Evolutionary conservation across 1,140 invertebrate genomes (phyloP), one percentile per base, ranked within the genome.

Genomic region (Oppia nitens): DNA sequence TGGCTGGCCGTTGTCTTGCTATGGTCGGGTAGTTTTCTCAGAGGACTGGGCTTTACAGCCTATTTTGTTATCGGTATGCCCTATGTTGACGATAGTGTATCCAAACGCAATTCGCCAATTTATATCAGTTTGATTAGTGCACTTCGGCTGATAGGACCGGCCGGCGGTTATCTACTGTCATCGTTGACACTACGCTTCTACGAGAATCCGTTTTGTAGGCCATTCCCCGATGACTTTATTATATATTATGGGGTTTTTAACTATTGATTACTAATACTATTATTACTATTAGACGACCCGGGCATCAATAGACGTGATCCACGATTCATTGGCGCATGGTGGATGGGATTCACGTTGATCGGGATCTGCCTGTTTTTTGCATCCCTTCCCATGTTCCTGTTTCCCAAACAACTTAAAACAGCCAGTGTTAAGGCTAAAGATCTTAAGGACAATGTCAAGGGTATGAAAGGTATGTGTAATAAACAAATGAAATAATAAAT

Each of bases 321-420:
- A 0, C 63, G 70, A 17, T 75, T 69, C 69, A 68, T 73, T 6
- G 72, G 73, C 51, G 72, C 70, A 0, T 74, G 71, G 71, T 74
- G 85, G 86, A 23, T 86, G 23, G 64, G 65, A 25, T 66, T 66
- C 51, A 50, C 66, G 12, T 57, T 66, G 3, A 27, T 66, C 9
- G 65, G 65, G 14, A 21, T 63, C 2, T 27, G 47, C 12, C 48
- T 66, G 21, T 57, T 61, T 4, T 47, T 66, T 12, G 57, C 61
- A 12, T 51, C 65, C 0, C 21, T 66, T 2, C 65, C 65, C 4
- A 64, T 66, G 63, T 49, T 66, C 12, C 45, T 66, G 3, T 66
- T 66, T 55, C 65, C 65, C 1, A 32, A 48, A 14, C 53, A 58
- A 23, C 61, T 65, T 20, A 58, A 57, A 32, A 47, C 45, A 4